Base-by-base conservation (phyloP, 2,888 invertebrate species). In the Venusia cambrica region DNA sequence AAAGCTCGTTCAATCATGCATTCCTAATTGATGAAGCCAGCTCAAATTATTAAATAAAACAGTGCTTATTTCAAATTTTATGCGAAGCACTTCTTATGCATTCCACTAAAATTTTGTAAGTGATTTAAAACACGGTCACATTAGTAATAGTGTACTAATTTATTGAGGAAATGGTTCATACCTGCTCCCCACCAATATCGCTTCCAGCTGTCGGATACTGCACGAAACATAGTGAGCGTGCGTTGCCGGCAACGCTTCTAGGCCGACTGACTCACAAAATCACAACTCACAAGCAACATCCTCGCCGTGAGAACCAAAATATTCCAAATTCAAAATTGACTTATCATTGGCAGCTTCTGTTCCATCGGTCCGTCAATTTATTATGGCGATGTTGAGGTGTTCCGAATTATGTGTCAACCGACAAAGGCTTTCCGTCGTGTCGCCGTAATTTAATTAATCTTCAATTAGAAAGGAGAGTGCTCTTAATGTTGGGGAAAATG, bases 181-280 rank as follows among this genome's bases (percentile, higher is more conserved):
- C 87, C 87, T 84, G 84, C 76, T 60, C 87, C 87, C 84, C 85
- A 85, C 85, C 85, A 87, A 58, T 79, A 87, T 51, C 78, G 75
- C 62, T 84, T 85, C 87, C 87, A 87, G 50, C 77, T 62, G 55
- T 84, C 83, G 33, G 77, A 64, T 48, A 87, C 77, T 43, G 78
- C 75, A 59, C 87, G 87, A 42, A 87, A 81, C 85, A 85, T 85
- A 32, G 54, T 48, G 15, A 21, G 60, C 85, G 84, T 79, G 73
- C 73, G 71, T 48, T 67, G 57, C 69, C 66, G 57, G 62, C 74
- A 61, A 66, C 78, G 78, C 73, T 66, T 68, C 70, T 67, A 75
- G 72, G 62, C 67, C 57, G 63, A 85, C 85, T 85, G 79, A 63
- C 56, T 56, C 40, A 21, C 18, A 17, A n/a, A n/a, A n/a, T 27